Percentiles rank a stretch among this genome's conserved stretches.
These are phyloP conservation scores for Aphidius ervi DNA, from an alignment of 1,140 invertebrate species.

Conservation along the genomic window DNA sequence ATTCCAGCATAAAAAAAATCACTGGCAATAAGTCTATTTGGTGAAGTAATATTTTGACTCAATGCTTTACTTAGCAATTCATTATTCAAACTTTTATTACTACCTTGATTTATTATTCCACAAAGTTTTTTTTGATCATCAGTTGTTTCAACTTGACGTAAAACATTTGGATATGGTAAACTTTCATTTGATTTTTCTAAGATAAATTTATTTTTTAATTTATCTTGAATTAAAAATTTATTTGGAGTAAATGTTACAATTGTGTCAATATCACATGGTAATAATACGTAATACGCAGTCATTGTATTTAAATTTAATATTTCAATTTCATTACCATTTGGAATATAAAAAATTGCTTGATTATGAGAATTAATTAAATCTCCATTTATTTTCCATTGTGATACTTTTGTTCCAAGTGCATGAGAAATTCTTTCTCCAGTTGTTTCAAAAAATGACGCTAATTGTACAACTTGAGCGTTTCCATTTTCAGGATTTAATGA, in stretches of 20 bases:
- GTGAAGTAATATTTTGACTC: slow-evolving; percentile 47
- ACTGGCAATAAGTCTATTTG: slow-evolving; percentile 53
- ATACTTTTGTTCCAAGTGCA: slow-evolving; percentile 30
- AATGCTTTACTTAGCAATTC: slow-evolving; percentile 34
- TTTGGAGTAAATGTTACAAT: slow-evolving; percentile 37
- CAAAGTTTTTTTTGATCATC: slow-evolving; percentile 17
- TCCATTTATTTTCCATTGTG: slow-evolving; percentile 38
- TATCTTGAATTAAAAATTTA: slow-evolving; percentile 47
- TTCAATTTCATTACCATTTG: slow-evolving; percentile 40
- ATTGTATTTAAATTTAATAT: slow-evolving; percentile 43
- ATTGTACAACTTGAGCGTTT: slow-evolving; percentile 33
- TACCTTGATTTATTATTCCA: slow-evolving; percentile 30
- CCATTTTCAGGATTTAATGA: slow-evolving; percentile 35
- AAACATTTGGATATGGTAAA: slow-evolving; percentile 39
- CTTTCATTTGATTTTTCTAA: slow-evolving; percentile 34
- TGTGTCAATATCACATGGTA: slow-evolving; percentile 46
- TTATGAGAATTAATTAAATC: slow-evolving; percentile 36
- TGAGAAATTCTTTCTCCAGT: slow-evolving; percentile 40
- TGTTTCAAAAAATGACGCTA: slow-evolving; percentile 39
- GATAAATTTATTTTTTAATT: slow-evolving; percentile 35
- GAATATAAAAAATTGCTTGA: slow-evolving; percentile 39
- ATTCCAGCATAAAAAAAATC: slow-evolving; percentile 51
- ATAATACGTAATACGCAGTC: slow-evolving; percentile 35
- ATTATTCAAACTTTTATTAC: slow-evolving; percentile 23
- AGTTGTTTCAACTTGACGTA: slow-evolving; percentile 41